Conservation (phyloP, 2,113 vertebrate genomes). For the Muntiacus muntjak region DNA sequence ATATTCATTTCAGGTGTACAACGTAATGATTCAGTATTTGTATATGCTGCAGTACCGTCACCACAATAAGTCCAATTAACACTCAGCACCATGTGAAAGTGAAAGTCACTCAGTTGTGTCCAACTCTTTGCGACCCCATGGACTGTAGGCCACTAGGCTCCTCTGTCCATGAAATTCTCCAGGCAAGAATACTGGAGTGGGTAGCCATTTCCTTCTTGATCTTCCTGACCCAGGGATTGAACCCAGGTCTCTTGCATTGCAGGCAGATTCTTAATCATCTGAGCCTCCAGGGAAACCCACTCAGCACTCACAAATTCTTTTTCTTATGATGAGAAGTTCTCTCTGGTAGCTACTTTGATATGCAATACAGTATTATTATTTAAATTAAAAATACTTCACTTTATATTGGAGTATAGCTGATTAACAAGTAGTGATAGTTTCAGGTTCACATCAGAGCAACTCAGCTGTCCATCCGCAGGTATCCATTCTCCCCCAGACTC, state of each 20-base stretch:
- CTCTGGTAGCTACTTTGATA: background rate
- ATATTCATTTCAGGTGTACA: background rate
- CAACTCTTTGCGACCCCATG: background rate
- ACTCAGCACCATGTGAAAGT: background rate
- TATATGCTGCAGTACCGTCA: background rate
- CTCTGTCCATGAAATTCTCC: background rate
- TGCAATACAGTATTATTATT: background rate
- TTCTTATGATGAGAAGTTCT: background rate
- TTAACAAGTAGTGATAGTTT: background rate
- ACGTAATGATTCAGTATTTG: background rate
- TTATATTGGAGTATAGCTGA: background rate
- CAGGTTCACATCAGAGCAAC: background rate
- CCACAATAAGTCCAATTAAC: background rate
- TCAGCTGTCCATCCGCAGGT: background rate
- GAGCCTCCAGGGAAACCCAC: background rate
- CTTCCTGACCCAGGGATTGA: background rate
- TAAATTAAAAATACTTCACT: background rate
- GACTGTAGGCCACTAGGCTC: background rate
- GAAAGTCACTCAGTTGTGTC: background rate
- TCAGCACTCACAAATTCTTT: background rate
- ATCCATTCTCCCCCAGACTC: background rate
- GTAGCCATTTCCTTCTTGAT: background rate
- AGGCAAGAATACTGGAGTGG: background rate
- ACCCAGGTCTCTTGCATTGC: background rate
- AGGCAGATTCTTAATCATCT: background rate